Evolutionary conservation across 1,140 invertebrate species (phyloP).

Genomic region (Leptinotarsa texana): DNA sequence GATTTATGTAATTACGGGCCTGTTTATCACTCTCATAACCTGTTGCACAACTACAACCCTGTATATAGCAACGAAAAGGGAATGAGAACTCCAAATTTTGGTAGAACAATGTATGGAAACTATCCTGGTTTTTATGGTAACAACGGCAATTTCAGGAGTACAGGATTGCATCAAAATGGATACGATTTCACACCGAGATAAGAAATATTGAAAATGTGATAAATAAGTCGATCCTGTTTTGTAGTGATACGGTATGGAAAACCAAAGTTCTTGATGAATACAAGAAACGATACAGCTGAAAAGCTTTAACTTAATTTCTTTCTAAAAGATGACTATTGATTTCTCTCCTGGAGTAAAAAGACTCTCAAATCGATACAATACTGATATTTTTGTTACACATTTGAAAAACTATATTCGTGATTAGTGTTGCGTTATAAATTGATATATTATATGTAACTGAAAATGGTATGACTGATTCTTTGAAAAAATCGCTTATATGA

Average conservation of each 20-base stretch:
- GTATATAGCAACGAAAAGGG: constrained; percentile 52
- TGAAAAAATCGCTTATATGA: too few relatives aligned
- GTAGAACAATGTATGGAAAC: constrained; percentile 47
- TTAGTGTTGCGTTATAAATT: constrained; percentile 1
- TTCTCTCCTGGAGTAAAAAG: too few relatives aligned
- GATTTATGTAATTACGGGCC: constrained; percentile 54
- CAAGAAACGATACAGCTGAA: not conserved
- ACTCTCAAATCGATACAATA: too few relatives aligned
- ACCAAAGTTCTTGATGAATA: not conserved
- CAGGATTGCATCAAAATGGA: constrained; percentile 44
- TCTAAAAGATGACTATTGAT: too few relatives aligned
- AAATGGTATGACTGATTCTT: too few relatives aligned
- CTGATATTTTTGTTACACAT: too few relatives aligned
- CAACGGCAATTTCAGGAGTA: constrained; percentile 44
- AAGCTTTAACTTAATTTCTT: not conserved
- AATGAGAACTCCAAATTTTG: constrained; percentile 46
- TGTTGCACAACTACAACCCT: constrained; percentile 53
- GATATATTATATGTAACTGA: not conserved
- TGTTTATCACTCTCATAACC: constrained; percentile 53
- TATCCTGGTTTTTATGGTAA: constrained; percentile 50
- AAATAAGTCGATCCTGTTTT: not conserved
- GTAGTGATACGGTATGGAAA: not conserved
- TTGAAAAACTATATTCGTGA: constrained; percentile 1
- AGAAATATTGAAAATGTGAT: not conserved
- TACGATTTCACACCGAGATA: constrained; percentile 53